Evolutionary conservation across 2,888 invertebrate species (phyloP).

Genomic region (Oconnorella tubifera): DNA sequence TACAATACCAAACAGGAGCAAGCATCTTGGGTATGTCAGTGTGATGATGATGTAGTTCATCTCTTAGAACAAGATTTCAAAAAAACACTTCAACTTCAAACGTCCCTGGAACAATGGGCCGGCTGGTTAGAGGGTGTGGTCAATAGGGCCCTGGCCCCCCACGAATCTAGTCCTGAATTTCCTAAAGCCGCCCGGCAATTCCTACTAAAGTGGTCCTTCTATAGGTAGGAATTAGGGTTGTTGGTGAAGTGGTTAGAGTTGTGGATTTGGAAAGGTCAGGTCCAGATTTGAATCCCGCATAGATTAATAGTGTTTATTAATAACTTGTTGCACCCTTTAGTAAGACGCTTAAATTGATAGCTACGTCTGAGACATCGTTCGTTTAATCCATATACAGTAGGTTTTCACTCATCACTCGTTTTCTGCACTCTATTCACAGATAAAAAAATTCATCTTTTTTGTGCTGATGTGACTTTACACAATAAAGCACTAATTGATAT

Average conservation of each 20-base stretch:
- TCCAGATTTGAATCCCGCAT: too few relatives aligned
- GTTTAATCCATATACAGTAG: too few relatives aligned
- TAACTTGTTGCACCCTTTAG: too few relatives aligned
- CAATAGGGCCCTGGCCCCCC: constrained; percentile 79
- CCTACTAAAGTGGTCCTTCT: constrained; percentile 97
- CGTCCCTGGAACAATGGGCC: constrained; percentile 95
- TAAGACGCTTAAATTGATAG: too few relatives aligned
- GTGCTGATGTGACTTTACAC: too few relatives aligned
- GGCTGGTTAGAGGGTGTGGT: constrained; percentile 94
- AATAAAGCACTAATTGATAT: too few relatives aligned
- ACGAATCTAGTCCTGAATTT: constrained; percentile 64
- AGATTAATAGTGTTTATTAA: too few relatives aligned
- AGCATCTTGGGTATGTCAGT: constrained; percentile 97
- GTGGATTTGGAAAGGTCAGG: not conserved
- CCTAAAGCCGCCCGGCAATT: constrained; percentile 68
- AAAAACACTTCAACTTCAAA: constrained; percentile 67
- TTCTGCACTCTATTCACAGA: too few relatives aligned
- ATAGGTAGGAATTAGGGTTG: constrained; percentile 65
- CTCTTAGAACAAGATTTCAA: constrained; percentile 86
- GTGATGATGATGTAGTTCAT: constrained; percentile 78
- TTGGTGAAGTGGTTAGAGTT: not conserved
- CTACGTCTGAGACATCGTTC: too few relatives aligned
- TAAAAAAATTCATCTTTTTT: too few relatives aligned
- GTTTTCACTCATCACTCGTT: too few relatives aligned
- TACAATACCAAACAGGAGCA: constrained; percentile 62